Conservation (phyloP, 1,140 invertebrate species). For the Conus betulinus region DNA sequence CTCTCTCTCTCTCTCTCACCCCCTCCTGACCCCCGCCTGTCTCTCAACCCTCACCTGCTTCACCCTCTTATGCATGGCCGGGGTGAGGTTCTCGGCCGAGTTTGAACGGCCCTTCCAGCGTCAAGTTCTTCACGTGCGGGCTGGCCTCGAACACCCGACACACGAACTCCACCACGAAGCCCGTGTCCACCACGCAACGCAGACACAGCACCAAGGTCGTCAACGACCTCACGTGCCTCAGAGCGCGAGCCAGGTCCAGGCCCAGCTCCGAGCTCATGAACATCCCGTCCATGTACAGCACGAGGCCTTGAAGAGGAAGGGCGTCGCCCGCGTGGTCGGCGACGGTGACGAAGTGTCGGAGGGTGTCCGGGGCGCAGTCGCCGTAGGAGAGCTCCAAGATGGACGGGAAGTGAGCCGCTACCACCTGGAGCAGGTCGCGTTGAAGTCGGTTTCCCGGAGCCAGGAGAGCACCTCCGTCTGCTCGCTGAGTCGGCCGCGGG, state of each 20-base stretch:
- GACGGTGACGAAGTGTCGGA: constrained; percentile 43
- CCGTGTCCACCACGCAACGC: constrained; percentile 48
- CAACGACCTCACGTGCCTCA: constrained; percentile 41
- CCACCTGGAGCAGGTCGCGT: constrained; percentile 29
- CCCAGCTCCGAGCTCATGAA: constrained; percentile 32
- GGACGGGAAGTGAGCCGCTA: constrained; percentile 39
- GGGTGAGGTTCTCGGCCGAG: constrained; percentile 47
- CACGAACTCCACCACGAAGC: constrained; percentile 48
- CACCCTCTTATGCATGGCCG: constrained; percentile 39
- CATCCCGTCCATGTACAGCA: constrained; percentile 52
- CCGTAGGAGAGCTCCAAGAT: constrained; percentile 47
- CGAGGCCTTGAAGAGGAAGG: constrained; percentile 52
- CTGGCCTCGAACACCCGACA: constrained; percentile 51
- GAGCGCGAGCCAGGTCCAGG: constrained; percentile 41
- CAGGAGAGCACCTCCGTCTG: constrained; percentile 7
- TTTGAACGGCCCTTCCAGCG: constrained; percentile 54
- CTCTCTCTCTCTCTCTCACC: too few relatives aligned
- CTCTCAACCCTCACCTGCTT: background rate
- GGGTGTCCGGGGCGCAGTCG: constrained; percentile 39
- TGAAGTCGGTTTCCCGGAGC: constrained; percentile 42
- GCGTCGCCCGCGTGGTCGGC: background rate
- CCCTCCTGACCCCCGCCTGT: background rate
- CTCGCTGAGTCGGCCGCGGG: constrained; percentile 32
- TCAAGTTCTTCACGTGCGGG: constrained; percentile 39
- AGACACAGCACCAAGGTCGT: constrained; percentile 45